A percentile compares a stretch with the other conserved stretches of the same genome.
Conservation (phyloP, 2,888 invertebrate species). For the Lepidochitona cinerea region DNA sequence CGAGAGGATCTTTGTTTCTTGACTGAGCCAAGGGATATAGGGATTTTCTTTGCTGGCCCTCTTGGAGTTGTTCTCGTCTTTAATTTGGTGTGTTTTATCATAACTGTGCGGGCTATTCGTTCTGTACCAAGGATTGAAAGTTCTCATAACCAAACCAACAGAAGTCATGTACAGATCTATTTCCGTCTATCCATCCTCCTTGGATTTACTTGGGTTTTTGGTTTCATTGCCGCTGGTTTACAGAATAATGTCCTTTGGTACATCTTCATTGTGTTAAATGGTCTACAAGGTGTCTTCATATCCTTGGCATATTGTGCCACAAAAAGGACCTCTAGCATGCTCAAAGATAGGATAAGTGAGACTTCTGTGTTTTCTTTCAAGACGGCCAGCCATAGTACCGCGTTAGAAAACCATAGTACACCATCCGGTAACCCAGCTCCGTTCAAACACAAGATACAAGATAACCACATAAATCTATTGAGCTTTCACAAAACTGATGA, state of each 20-base stretch:
- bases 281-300: conserved; percentile 17
- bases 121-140: neutral
- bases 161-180: conserved; percentile 5
- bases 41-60: conserved; percentile 16
- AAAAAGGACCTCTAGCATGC: neutral
- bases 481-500: too few species aligned
- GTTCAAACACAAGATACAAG: too few species aligned
- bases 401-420: too few species aligned
- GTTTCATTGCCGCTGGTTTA: conserved; percentile 5
- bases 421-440: too few species aligned
- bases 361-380: too few species aligned
- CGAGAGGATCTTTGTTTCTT: conserved; percentile 10
- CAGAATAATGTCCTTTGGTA: conserved; percentile 14
- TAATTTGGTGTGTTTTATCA: conserved; percentile 10
- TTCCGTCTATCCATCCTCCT: conserved; percentile 13
- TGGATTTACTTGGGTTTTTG: conserved; percentile 19
- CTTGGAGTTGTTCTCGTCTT: conserved; percentile 5
- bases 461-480: too few species aligned
- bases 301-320: conserved; percentile 6
- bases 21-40: neutral
- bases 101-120: neutral
- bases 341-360: too few species aligned
- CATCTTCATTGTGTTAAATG: conserved; percentile 16
- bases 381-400: too few species aligned
- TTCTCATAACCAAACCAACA: neutral